These are phyloP conservation scores for Polyploca ridens DNA, from an alignment of 2,888 invertebrate genomes.

Conservation along the genomic window DNA sequence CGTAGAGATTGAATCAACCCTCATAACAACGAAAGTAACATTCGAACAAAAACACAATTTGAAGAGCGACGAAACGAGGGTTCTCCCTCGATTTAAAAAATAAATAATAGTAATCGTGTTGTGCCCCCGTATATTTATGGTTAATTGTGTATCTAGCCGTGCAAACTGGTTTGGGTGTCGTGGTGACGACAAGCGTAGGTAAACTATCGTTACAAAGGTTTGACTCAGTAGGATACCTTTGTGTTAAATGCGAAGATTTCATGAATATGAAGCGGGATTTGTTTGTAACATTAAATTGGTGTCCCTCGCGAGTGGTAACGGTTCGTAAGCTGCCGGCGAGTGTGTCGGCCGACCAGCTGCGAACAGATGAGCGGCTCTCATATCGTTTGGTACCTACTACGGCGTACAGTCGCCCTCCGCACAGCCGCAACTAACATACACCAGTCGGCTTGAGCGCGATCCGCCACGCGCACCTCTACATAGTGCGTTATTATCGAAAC, in stretches of 20 bases:
- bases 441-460: conserved; percentile 74
- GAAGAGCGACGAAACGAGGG: conserved; percentile 29
- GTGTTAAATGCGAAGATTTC: conserved; percentile 41
- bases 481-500: conserved; percentile 52
- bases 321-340: conserved; percentile 45
- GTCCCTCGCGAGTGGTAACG: conserved; percentile 62
- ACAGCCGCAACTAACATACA: conserved; percentile 38
- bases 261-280: conserved; percentile 57
- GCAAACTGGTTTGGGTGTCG: conserved; percentile 50
- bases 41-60: conserved; percentile 25
- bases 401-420: conserved; percentile 50
- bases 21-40: conserved; percentile 22
- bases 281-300: conserved; percentile 51
- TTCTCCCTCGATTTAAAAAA: conserved; percentile 32
- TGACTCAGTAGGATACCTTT: conserved; percentile 41
- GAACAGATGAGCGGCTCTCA: conserved; percentile 61
- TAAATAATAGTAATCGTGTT: conserved; percentile 33
- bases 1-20: conserved; percentile 24
- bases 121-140: conserved; percentile 33
- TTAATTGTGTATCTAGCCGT: conserved; percentile 42
- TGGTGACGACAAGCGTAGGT: conserved; percentile 45
- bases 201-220: conserved; percentile 31
- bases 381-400: conserved; percentile 20
- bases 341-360: conserved; percentile 60
- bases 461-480: conserved; percentile 71